Conservation (phyloP, 35 echinoderm and acorn worm genomes). For the Heliocidaris tuberculata region DNA sequence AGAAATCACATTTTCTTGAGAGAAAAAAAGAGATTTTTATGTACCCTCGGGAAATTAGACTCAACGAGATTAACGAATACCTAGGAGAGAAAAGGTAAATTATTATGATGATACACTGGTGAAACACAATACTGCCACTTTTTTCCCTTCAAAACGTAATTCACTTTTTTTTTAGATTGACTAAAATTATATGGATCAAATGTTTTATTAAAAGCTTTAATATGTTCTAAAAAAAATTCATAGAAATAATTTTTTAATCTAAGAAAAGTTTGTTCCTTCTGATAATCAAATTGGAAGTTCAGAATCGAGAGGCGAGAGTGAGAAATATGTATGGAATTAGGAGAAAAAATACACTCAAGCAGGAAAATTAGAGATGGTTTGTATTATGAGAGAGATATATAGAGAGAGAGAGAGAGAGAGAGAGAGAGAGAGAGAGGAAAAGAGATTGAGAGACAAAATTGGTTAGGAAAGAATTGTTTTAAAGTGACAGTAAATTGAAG, state of each 20-base stretch:
- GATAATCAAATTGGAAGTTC: no score
- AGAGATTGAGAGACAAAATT: not conserved
- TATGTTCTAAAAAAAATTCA: no score
- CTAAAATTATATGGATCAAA: no score
- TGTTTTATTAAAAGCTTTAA: no score
- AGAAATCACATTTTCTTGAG: constrained; percentile 4
- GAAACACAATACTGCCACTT: not conserved
- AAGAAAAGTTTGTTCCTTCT: no score
- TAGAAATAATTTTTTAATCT: no score
- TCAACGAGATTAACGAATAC: not conserved
- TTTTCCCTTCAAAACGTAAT: not conserved
- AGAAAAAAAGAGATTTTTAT: not conserved
- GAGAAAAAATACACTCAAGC: no score
- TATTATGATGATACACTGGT: not conserved
- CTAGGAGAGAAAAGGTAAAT: not conserved
- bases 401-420: not conserved
- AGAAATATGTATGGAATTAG: no score
- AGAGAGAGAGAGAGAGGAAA: not conserved
- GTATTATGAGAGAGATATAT: not conserved
- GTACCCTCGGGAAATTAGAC: not conserved
- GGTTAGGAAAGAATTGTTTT: no score
- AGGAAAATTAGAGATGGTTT: not conserved
- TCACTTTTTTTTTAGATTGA: not conserved
- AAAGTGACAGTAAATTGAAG: no score
- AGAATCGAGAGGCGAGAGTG: no score